Percentiles rank a stretch among this genome's conserved stretches.
These are phyloP conservation scores for Platyscapa corneri DNA, from an alignment of 1,140 invertebrate species.

Conservation along the genomic window DNA sequence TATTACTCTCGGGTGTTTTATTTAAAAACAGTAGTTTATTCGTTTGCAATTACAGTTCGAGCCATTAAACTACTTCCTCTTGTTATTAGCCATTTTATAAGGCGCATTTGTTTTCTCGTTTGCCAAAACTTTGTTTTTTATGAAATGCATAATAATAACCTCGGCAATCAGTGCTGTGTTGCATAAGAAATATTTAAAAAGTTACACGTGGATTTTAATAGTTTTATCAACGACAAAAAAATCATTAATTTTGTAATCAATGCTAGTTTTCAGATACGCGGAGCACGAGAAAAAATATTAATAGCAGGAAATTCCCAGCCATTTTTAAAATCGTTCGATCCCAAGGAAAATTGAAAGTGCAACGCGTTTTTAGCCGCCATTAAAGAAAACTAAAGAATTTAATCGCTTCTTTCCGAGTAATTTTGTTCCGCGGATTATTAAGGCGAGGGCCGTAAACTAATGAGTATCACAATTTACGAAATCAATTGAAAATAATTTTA, in stretches of 20 bases:
- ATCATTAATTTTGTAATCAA: neutral
- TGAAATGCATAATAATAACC: neutral
- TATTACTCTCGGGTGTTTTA: neutral
- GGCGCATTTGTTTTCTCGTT: neutral
- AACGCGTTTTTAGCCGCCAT: too few species aligned
- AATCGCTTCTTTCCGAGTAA: too few species aligned
- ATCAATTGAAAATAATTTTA: too few species aligned
- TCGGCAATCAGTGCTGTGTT: neutral
- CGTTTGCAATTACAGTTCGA: neutral
- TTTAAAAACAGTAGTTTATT: neutral
- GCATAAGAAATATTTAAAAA: too few species aligned
- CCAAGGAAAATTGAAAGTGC: too few species aligned
- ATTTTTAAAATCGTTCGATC: too few species aligned
- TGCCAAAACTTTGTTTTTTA: neutral
- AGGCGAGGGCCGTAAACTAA: too few species aligned
- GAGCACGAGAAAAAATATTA: neutral
- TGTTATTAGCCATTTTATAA: neutral
- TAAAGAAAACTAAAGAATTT: too few species aligned
- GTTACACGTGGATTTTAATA: too few species aligned
- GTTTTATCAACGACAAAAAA: too few species aligned
- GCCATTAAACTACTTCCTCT: neutral
- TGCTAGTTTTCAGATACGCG: neutral
- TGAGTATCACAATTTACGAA: too few species aligned
- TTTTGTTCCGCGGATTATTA: too few species aligned
- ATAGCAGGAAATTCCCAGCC: neutral